Percentiles rank a stretch among this genome's conserved stretches.
Conservation (phyloP, 2,888 invertebrate species). For the Drosophila testacea region DNA sequence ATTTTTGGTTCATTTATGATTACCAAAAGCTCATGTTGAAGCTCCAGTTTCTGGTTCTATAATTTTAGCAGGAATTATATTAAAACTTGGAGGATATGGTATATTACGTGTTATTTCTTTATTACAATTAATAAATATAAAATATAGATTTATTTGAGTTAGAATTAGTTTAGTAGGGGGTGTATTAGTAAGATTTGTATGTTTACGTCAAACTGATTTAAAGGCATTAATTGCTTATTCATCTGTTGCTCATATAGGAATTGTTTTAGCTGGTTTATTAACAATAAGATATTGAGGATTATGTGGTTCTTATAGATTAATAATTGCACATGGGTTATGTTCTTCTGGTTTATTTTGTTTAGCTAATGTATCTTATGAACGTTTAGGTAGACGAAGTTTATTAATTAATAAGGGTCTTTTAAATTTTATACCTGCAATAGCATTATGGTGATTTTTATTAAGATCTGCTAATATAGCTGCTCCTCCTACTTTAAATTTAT, state of each 20-base stretch:
- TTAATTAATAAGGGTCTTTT: constrained; percentile 88
- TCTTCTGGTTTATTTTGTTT: constrained; percentile 89
- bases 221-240: constrained; percentile 88
- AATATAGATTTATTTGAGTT: constrained; percentile 86
- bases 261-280: constrained; percentile 87
- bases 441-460: constrained; percentile 89
- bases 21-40: constrained; percentile 91
- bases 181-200: constrained; percentile 87
- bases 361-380: constrained; percentile 88
- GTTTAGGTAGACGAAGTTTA: constrained; percentile 87
- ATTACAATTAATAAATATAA: constrained; percentile 85
- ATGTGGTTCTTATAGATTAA: constrained; percentile 87
- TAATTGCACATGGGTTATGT: constrained; percentile 89
- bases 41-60: constrained; percentile 90
- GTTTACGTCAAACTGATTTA: constrained; percentile 89
- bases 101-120: constrained; percentile 87
- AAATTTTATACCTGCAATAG: constrained; percentile 87
- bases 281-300: constrained; percentile 87
- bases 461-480: constrained; percentile 88
- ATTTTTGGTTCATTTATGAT: constrained; percentile 89
- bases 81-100: constrained; percentile 91
- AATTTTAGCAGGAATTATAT: constrained; percentile 90
- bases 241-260: constrained; percentile 89
- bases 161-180: constrained; percentile 87
- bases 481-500: constrained; percentile 89